phyloP scores from a whole-genome alignment of 1,140 invertebrate genomes.

The Drosophila ambigua region DNA sequence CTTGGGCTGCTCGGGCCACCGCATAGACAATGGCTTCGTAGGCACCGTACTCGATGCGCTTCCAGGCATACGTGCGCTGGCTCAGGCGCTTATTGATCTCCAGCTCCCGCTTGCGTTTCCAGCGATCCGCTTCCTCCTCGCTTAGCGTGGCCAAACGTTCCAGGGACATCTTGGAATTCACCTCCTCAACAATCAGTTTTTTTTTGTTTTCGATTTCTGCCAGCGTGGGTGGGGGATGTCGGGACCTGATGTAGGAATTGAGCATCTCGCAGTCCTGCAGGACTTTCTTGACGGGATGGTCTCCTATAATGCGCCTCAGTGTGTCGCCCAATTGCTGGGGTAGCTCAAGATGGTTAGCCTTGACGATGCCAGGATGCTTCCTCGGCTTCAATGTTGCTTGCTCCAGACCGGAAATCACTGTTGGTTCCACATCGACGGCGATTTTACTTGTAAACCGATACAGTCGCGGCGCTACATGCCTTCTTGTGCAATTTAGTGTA shows the following conservation, averaged over 20 bases:
- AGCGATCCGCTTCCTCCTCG: constrained; percentile 68
- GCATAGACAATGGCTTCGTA: constrained; percentile 89
- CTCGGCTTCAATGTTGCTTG: constrained; percentile 86
- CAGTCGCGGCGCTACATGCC: constrained; percentile 36
- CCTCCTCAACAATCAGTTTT: constrained; percentile 64
- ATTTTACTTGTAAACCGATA: constrained; percentile 82
- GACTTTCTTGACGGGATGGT: constrained; percentile 85
- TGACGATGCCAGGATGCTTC: constrained; percentile 88
- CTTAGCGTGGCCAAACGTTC: constrained; percentile 55
- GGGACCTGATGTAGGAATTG: constrained; percentile 86
- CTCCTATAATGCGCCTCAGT: constrained; percentile 85
- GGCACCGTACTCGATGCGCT: constrained; percentile 88
- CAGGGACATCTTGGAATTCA: constrained; percentile 73
- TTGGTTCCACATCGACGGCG: constrained; percentile 84
- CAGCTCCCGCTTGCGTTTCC: constrained; percentile 73
- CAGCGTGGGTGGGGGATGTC: constrained; percentile 87
- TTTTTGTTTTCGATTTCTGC: constrained; percentile 84
- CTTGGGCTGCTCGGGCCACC: constrained; percentile 87
- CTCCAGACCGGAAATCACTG: constrained; percentile 85
- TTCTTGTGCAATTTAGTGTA: constrained; percentile 22
- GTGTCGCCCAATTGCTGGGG: constrained; percentile 86
- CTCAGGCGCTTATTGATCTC: constrained; percentile 83
- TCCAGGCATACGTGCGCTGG: constrained; percentile 88
- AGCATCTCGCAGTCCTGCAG: constrained; percentile 85
- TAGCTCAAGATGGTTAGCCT: constrained; percentile 84